These are phyloP conservation scores for Gryllus longicercus DNA, from an alignment of 2,888 invertebrate genomes.

Conservation along the genomic window DNA sequence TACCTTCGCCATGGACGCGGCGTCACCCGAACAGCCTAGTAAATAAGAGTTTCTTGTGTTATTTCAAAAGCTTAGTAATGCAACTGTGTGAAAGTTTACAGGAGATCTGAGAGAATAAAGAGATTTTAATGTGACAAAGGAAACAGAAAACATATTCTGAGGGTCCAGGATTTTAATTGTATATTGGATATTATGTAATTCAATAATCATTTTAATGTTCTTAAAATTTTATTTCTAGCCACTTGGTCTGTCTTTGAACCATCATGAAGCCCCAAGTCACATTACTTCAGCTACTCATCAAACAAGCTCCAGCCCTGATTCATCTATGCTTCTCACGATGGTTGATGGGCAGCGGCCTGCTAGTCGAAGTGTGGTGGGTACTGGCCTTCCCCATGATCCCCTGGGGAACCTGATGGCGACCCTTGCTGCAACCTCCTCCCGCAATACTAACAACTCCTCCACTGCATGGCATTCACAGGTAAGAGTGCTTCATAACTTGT, in stretches of 20 bases:
- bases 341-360: slow-evolving; percentile 32
- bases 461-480: slow-evolving; percentile 45
- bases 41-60: too few species aligned
- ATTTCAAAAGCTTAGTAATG: too few species aligned
- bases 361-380: slow-evolving; percentile 24
- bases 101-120: too few species aligned
- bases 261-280: slow-evolving; percentile 27
- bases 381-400: slow-evolving; percentile 35
- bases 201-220: too few species aligned
- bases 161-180: too few species aligned
- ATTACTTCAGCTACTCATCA: not conserved
- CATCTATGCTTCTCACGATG: slow-evolving; percentile 35
- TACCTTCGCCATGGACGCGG: too few species aligned
- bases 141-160: too few species aligned
- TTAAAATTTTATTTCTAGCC: slow-evolving; percentile 38
- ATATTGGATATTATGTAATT: too few species aligned
- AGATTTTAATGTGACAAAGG: too few species aligned
- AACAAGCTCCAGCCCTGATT: slow-evolving; percentile 24
- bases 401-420: slow-evolving; percentile 39
- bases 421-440: slow-evolving; percentile 36
- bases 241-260: slow-evolving; percentile 41
- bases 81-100: too few species aligned
- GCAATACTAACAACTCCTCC: slow-evolving; percentile 38
- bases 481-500: slow-evolving; percentile 50
- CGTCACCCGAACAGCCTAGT: too few species aligned